Evolutionary conservation across 2,888 invertebrate species (phyloP).

Genomic region (Adelphocoris suturalis): DNA sequence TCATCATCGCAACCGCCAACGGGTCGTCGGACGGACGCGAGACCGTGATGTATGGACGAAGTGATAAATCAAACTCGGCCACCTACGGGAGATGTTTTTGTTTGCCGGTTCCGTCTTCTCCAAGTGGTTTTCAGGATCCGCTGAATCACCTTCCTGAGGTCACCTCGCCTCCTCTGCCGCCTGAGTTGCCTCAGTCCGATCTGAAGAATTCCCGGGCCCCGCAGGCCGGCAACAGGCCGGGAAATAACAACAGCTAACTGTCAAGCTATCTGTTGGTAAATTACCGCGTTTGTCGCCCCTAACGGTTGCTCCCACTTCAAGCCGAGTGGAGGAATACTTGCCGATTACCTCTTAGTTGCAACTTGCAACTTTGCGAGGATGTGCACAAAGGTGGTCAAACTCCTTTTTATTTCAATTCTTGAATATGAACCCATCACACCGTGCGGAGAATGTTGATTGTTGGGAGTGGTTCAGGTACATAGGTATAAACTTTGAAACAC

Average conservation of each 20-base stretch:
- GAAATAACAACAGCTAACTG: conserved; percentile 1
- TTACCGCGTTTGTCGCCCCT: background rate
- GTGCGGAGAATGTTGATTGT: too few species aligned
- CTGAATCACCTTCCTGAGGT: conserved; percentile 44
- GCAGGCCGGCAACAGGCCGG: background rate
- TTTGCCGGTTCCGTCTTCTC: conserved; percentile 38
- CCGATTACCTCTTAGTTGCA: background rate
- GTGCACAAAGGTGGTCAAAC: too few species aligned
- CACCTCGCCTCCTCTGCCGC: background rate
- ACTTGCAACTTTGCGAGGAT: background rate
- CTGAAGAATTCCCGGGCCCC: background rate
- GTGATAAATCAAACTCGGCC: conserved; percentile 49
- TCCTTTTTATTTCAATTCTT: too few species aligned
- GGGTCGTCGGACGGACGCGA: background rate
- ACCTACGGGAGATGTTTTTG: conserved; percentile 48
- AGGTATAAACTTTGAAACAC: too few species aligned
- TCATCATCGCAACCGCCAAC: conserved; percentile 36
- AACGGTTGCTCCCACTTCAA: background rate
- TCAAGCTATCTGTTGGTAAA: background rate
- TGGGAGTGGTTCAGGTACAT: too few species aligned
- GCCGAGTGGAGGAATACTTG: background rate
- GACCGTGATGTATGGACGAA: conserved; percentile 33
- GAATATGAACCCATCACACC: background rate
- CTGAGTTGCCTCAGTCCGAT: background rate
- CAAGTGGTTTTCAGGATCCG: conserved; percentile 30